phyloP scores from a whole-genome alignment of 1,140 invertebrate genomes.

The Ganaspis sp. region DNA sequence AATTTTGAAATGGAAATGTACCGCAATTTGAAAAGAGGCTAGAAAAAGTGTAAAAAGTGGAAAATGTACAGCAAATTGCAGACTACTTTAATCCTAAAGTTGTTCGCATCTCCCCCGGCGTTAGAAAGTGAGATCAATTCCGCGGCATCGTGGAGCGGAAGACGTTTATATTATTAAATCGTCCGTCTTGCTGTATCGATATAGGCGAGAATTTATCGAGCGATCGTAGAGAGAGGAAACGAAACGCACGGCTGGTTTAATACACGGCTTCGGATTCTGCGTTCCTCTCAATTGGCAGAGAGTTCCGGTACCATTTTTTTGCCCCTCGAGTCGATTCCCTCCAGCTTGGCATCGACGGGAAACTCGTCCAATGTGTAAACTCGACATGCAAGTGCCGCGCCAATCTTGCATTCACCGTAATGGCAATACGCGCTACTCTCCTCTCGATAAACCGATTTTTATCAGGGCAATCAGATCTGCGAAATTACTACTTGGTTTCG shows the following conservation, averaged over 20 bases:
- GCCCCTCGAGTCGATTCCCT: constrained; percentile 19
- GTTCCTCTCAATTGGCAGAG: constrained; percentile 43
- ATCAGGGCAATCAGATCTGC: constrained; percentile 13
- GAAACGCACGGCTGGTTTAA: constrained; percentile 51
- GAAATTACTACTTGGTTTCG: constrained; percentile 43
- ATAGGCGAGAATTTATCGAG: constrained; percentile 57
- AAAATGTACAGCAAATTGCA: constrained; percentile 2
- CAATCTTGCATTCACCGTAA: constrained; percentile 16
- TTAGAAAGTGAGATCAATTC: constrained; percentile 64
- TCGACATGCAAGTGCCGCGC: constrained; percentile 14
- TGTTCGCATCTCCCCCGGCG: constrained; percentile 43
- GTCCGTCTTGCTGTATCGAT: constrained; percentile 44
- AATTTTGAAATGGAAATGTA: not conserved
- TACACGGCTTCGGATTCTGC: constrained; percentile 53
- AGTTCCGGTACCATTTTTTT: constrained; percentile 55
- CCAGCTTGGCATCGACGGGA: not conserved
- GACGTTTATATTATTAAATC: constrained; percentile 56
- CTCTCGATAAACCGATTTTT: constrained; percentile 24
- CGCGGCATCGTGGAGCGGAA: constrained; percentile 53
- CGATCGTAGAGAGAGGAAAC: constrained; percentile 57
- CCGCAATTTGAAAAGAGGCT: not conserved
- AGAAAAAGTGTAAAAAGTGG: not conserved
- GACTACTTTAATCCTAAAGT: constrained; percentile 1
- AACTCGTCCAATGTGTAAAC: constrained; percentile 23
- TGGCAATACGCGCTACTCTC: constrained; percentile 25